A percentile compares a stretch with the other conserved stretches of the same genome.
These are phyloP conservation scores for Helleia helle DNA, from an alignment of 2,888 invertebrate species.

Conservation along the genomic window DNA sequence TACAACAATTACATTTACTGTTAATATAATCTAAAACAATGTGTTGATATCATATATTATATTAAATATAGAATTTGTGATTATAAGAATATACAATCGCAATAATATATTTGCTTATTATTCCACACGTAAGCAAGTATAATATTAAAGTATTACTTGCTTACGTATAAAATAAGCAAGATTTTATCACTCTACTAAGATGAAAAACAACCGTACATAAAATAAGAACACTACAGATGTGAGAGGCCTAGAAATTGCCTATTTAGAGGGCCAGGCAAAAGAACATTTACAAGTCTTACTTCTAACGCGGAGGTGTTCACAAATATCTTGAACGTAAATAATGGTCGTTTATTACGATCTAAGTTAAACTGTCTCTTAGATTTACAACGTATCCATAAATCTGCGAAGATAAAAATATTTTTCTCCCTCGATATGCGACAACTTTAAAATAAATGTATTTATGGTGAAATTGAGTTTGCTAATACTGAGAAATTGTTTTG, in stretches of 20 bases:
- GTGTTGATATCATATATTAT: too few species aligned
- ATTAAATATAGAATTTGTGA: too few species aligned
- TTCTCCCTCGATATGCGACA: background rate
- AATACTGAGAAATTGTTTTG: too few species aligned
- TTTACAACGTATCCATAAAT: background rate
- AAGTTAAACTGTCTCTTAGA: background rate
- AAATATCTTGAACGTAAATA: background rate
- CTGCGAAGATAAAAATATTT: background rate
- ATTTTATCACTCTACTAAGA: background rate
- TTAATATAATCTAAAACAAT: too few species aligned
- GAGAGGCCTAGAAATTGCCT: conserved; percentile 9
- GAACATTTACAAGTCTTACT: conserved; percentile 2
- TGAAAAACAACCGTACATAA: conserved; percentile 7
- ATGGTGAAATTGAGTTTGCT: too few species aligned
- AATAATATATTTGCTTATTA: too few species aligned
- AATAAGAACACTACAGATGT: conserved; percentile 1
- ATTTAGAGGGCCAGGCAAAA: conserved; percentile 8
- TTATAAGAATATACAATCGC: too few species aligned
- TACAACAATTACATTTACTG: too few species aligned
- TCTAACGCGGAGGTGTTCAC: background rate
- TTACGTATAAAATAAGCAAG: background rate
- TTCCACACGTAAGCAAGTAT: too few species aligned
- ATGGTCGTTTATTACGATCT: background rate
- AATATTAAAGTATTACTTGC: too few species aligned
- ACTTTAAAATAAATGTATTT: background rate